Conservation (phyloP, 2,797 vertebrate species). For the Syndactyla subalaris region DNA sequence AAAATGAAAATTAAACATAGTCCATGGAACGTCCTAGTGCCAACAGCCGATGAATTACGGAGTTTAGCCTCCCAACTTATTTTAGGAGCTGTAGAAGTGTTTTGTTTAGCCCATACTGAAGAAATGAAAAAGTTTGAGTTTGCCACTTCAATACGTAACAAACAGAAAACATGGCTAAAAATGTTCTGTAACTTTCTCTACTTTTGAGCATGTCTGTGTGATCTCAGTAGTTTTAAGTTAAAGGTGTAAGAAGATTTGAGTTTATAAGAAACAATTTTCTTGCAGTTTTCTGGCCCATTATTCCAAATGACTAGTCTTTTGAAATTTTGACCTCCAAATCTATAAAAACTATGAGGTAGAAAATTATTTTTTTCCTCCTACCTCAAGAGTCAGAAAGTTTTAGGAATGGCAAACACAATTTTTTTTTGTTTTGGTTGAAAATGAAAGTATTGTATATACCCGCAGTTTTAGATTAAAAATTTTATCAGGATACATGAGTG, state of each 20-base stretch:
- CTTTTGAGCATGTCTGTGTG: neutral
- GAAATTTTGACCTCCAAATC: neutral
- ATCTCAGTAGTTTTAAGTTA: neutral
- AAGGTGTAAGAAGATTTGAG: neutral
- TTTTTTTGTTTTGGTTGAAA: neutral
- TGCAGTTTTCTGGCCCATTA: neutral
- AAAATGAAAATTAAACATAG: neutral
- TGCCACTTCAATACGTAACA: neutral
- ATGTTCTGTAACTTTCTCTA: neutral
- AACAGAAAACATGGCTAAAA: neutral
- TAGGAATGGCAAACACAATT: neutral
- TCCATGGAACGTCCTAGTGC: neutral
- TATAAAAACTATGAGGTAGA: neutral
- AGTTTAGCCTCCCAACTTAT: neutral
- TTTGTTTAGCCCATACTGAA: neutral
- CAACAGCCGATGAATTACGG: neutral
- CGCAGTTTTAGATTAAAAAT: neutral
- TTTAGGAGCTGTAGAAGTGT: neutral
- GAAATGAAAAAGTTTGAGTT: neutral
- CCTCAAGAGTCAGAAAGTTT: neutral
- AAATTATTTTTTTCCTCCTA: neutral
- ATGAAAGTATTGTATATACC: neutral
- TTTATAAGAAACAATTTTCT: neutral
- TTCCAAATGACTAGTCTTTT: neutral
- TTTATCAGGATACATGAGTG: neutral